Evolutionary conservation across 2,888 invertebrate genomes (phyloP).

Genomic region (Campoletis raptor): DNA sequence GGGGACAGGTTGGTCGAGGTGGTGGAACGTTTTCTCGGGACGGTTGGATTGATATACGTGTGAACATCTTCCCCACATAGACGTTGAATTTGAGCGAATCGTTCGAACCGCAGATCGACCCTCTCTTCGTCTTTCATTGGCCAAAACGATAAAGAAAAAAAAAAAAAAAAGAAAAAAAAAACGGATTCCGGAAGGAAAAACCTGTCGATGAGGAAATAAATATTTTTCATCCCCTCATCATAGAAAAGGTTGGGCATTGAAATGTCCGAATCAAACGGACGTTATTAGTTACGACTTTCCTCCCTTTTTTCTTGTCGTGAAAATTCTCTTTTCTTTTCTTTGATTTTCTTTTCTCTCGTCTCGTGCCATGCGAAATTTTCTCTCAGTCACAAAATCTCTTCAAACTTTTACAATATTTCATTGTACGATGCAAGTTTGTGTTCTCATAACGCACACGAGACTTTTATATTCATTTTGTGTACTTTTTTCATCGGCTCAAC

Average conservation of each 20-base stretch:
- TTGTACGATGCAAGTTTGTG: background rate
- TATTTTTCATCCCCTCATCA: constrained; percentile 18
- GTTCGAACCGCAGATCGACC: constrained; percentile 47
- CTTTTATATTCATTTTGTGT: background rate
- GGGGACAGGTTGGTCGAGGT: constrained; percentile 67
- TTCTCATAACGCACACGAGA: background rate
- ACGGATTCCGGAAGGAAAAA: constrained; percentile 39
- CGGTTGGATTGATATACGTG: constrained; percentile 63
- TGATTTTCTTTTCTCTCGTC: background rate
- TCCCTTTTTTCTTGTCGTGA: background rate
- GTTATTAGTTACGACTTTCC: constrained; percentile 48
- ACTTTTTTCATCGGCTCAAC: constrained; percentile 9
- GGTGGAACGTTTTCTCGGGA: constrained; percentile 48
- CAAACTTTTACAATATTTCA: constrained; percentile 27
- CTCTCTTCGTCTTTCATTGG: constrained; percentile 18
- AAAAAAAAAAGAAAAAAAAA: constrained; percentile 30
- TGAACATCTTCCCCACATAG: constrained; percentile 45
- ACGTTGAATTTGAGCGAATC: constrained; percentile 5
- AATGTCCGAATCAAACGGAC: constrained; percentile 60
- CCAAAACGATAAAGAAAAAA: background rate
- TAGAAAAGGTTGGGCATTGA: constrained; percentile 22
- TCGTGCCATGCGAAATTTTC: constrained; percentile 21
- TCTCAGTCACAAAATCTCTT: constrained; percentile 30
- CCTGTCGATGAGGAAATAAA: constrained; percentile 28
- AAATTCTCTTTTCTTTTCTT: background rate